Conservation (phyloP, 2,113 vertebrate genomes). For the Salvator merianae region DNA sequence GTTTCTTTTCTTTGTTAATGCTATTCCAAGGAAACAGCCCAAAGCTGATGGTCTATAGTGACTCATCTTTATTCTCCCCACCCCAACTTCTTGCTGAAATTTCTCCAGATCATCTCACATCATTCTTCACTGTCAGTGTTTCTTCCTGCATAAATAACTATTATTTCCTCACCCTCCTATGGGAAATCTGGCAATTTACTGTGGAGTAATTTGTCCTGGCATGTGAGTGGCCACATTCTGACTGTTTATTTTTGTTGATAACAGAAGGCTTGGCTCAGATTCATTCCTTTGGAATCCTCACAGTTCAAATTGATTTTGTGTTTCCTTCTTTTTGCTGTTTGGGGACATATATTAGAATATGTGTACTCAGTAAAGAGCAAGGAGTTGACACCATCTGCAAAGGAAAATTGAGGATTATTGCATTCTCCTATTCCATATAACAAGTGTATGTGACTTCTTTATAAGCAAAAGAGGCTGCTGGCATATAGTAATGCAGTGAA, state of each 20-base stretch:
- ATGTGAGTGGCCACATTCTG: not conserved
- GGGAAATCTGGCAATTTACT: not conserved
- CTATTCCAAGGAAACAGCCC: not conserved
- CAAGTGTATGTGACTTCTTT: not conserved
- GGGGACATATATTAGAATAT: not conserved
- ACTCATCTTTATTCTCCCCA: not conserved
- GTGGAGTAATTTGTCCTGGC: not conserved
- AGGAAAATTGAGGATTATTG: not conserved
- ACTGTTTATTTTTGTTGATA: not conserved
- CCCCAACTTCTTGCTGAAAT: not conserved
- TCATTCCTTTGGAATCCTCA: not conserved
- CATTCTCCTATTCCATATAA: not conserved
- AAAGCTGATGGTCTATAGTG: not conserved
- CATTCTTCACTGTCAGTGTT: not conserved
- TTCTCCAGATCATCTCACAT: not conserved
- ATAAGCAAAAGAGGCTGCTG: not conserved
- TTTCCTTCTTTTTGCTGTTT: not conserved
- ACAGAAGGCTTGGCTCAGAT: not conserved
- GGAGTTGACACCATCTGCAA: not conserved
- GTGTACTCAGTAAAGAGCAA: not conserved
- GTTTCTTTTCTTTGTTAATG: not conserved
- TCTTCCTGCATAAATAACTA: not conserved
- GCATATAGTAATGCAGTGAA: too few species aligned
- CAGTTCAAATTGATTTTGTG: not conserved
- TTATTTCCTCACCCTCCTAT: not conserved